Base-by-base conservation (phyloP, 2,888 invertebrate genomes). In the Oegoconia quadripuncta region DNA sequence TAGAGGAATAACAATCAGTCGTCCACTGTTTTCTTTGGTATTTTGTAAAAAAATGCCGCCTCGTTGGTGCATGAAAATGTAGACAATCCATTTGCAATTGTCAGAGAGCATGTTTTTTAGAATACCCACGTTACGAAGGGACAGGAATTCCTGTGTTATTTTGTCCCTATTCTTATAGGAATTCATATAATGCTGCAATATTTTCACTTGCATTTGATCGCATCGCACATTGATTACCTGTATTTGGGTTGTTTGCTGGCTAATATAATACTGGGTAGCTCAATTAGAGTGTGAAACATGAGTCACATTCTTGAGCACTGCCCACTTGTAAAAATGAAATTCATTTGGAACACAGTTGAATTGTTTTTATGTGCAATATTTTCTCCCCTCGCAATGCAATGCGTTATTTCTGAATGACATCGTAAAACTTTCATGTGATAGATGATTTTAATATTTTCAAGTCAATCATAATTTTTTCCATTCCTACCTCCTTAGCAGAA, bases 201-300 rank as follows among this genome's bases (percentile, higher is more conserved):
- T 63, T 81, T 83, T 78, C 74, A 75, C 78, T 73, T 70, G 64
- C 62, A 59, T 69, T 74, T 63, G 50, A 53, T 56, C 55, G 72
- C 76, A 76, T 80, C 80, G 73, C 81, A 79, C 75, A 67, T 74
- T 64, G 61, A 65, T 76, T 72, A 68, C 51, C 50, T 55, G 70
- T 70, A 75, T 82, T 87, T 78, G 64, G 78, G 73, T 72, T 70
- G 69, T 74, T 77, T 75, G 69, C 55, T 72, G 73, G 62, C 58
- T 74, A 66, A 60, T 68, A 79, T 79, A 73, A 74, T 77, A 75
- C 67, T 73, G 73, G 74, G 81, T 77, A 82, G 73, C 67, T 59
- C 80, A 83, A 86, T 79, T 86, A 66, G 87, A 86, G 86, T 87
- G 86, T 86, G 86, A 86, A 82, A 75, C 64, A 63, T 86, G 83